Conservation (phyloP, 2,888 invertebrate genomes). For the Aspidiotus destructor region DNA sequence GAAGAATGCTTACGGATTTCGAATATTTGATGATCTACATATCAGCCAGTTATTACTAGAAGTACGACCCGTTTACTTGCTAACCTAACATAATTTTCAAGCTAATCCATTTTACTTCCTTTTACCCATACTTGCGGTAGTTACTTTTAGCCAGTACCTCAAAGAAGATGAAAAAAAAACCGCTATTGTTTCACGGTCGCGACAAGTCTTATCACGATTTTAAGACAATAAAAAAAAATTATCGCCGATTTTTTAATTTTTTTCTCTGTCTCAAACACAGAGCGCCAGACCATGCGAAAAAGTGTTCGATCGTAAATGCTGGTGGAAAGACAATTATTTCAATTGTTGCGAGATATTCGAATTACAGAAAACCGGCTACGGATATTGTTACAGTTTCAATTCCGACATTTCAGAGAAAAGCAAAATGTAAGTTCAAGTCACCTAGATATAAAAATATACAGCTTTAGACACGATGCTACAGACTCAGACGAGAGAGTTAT, state of each 20-base stretch:
- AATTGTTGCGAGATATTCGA: conserved; percentile 45
- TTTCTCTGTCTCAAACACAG: conserved; percentile 31
- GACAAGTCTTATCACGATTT: too few relatives aligned
- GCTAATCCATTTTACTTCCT: too few relatives aligned
- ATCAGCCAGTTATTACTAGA: conserved; percentile 30
- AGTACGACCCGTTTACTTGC: conserved; percentile 1
- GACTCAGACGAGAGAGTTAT: not conserved
- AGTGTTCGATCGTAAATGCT: conserved; percentile 41
- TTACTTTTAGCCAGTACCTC: too few relatives aligned
- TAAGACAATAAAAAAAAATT: too few relatives aligned
- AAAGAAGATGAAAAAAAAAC: too few relatives aligned
- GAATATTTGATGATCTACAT: conserved; percentile 31
- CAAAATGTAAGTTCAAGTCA: conserved; percentile 32
- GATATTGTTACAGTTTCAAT: conserved; percentile 45
- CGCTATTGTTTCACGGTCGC: too few relatives aligned
- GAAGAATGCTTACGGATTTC: conserved; percentile 24
- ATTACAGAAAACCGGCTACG: conserved; percentile 44
- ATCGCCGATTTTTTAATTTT: too few relatives aligned
- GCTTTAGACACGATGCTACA: not conserved
- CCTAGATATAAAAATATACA: not conserved
- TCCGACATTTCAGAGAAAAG: conserved; percentile 40
- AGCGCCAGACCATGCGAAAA: conserved; percentile 42
- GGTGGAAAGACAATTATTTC: conserved; percentile 42
- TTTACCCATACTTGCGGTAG: too few relatives aligned
- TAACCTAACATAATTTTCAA: too few relatives aligned